These are phyloP conservation scores for Leptopilina boulardi DNA, from an alignment of 1,140 invertebrate genomes.

Conservation along the genomic window DNA sequence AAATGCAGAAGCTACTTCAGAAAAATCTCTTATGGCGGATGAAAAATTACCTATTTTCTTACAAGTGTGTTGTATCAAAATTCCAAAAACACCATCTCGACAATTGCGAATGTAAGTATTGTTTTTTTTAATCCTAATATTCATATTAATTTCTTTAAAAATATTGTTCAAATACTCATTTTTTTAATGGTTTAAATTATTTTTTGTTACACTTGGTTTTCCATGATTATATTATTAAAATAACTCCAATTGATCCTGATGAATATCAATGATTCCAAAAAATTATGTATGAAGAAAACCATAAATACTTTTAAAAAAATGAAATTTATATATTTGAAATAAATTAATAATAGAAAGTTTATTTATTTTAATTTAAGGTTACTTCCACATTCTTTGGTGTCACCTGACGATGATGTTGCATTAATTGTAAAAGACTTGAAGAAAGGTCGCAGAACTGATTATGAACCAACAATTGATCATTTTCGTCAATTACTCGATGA, in stretches of 20 bases:
- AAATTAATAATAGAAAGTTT: slow-evolving; percentile 26
- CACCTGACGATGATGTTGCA: slow-evolving; percentile 76
- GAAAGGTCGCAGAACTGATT: slow-evolving; percentile 76
- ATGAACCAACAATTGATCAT: slow-evolving; percentile 78
- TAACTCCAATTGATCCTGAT: slow-evolving; percentile 73
- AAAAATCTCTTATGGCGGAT: slow-evolving; percentile 65
- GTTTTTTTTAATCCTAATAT: neutral
- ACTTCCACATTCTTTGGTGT: slow-evolving; percentile 76
- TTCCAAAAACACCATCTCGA: slow-evolving; percentile 70
- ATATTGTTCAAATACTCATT: slow-evolving; percentile 32
- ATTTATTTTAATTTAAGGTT: slow-evolving; percentile 62
- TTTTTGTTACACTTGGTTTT: slow-evolving; percentile 33
- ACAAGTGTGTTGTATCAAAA: slow-evolving; percentile 73
- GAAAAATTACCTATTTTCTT: slow-evolving; percentile 68
- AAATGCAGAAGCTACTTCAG: neutral
- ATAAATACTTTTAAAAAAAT: slow-evolving; percentile 21
- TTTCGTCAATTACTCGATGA: slow-evolving; percentile 77
- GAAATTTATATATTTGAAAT: slow-evolving; percentile 8
- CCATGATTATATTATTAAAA: slow-evolving; percentile 66
- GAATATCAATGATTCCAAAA: slow-evolving; percentile 67
- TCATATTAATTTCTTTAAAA: neutral
- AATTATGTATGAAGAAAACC: slow-evolving; percentile 59
- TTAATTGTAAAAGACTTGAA: slow-evolving; percentile 76
- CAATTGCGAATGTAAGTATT: slow-evolving; percentile 73
- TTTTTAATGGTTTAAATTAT: slow-evolving; percentile 18